These are phyloP conservation scores for Antechinus stuartii DNA, from an alignment of 2,113 vertebrate genomes.

Conservation along the genomic window DNA sequence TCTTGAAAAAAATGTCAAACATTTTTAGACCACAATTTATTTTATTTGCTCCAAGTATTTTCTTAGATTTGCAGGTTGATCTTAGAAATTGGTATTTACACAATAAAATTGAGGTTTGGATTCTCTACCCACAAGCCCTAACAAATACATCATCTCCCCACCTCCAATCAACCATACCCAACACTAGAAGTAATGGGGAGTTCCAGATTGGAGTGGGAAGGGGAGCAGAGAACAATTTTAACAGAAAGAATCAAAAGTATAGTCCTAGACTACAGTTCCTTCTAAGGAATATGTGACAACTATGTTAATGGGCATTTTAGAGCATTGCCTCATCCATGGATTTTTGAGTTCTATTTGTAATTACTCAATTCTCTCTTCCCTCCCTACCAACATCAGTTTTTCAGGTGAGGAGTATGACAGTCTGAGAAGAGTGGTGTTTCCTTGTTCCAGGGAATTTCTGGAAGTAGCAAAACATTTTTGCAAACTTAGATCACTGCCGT, in stretches of 20 bases:
- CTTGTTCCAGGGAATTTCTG: background rate
- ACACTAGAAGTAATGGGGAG: background rate
- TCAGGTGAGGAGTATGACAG: background rate
- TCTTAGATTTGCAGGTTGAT: background rate
- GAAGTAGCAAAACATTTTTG: background rate
- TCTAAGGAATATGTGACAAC: no score
- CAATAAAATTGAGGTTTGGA: background rate
- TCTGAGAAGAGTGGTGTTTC: no score
- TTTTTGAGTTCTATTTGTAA: background rate
- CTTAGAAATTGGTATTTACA: background rate
- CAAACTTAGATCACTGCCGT: background rate
- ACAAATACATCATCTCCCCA: background rate
- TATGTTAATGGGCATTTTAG: background rate
- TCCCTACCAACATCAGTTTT: background rate
- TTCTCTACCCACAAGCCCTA: background rate
- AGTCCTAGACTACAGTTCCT: background rate
- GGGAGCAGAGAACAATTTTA: no score
- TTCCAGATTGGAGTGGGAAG: background rate
- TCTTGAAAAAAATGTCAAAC: background rate
- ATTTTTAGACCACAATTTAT: background rate
- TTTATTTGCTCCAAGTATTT: background rate
- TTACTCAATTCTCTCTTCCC: background rate
- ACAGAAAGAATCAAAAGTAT: background rate
- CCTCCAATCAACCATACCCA: background rate
- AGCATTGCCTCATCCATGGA: background rate